Conservation (phyloP, 2,888 invertebrate species). For the Caenorhabditis imperialis region DNA sequence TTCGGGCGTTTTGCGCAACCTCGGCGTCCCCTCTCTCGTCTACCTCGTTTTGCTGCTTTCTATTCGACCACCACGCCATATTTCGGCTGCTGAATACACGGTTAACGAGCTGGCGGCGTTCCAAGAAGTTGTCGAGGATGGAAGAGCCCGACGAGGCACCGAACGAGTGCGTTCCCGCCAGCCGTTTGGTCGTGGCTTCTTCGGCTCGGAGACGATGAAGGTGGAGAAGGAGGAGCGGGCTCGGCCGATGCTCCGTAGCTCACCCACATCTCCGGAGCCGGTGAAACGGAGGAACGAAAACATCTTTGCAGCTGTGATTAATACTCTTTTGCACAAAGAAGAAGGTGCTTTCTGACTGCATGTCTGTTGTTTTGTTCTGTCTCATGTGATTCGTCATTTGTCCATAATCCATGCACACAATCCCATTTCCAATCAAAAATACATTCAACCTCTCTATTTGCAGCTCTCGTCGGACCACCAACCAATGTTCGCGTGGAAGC, state of each 20-base stretch:
- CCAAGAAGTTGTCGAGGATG: too few relatives aligned
- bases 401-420: too few relatives aligned
- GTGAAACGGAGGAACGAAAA: conserved; percentile 40
- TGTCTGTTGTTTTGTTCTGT: background rate
- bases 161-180: conserved; percentile 45
- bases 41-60: conserved; percentile 24
- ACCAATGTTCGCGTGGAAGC: conserved; percentile 75
- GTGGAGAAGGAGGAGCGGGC: conserved; percentile 28
- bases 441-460: conserved; percentile 47
- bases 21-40: conserved; percentile 22
- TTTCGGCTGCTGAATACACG: conserved; percentile 42
- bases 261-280: conserved; percentile 29
- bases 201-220: conserved; percentile 37
- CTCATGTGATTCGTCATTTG: too few relatives aligned
- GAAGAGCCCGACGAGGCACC: conserved; percentile 22
- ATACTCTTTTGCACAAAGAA: conserved; percentile 57
- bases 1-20: conserved; percentile 45
- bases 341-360: conserved; percentile 22
- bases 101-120: conserved; percentile 33
- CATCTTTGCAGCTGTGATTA: conserved; percentile 64
- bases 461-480: conserved; percentile 76
- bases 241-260: conserved; percentile 40
- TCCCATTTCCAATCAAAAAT: background rate
- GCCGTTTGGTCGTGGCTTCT: conserved; percentile 44
- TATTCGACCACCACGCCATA: conserved; percentile 11